Evolutionary conservation across 2,113 vertebrate species (phyloP), one percentile per base, ranked within the genome.

Genomic region (Charina bottae): DNA sequence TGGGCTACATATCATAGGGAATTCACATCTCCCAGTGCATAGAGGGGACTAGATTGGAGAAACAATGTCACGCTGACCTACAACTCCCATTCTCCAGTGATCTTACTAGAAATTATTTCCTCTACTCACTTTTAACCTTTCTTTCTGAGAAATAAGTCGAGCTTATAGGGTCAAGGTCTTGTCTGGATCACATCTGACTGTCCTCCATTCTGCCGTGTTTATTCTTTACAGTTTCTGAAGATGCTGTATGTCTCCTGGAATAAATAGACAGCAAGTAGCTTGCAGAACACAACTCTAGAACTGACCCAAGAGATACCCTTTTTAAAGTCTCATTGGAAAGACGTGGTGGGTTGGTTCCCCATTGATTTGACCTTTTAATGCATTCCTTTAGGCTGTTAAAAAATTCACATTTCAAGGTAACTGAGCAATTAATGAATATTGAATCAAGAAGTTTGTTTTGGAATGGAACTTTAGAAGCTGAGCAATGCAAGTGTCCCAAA

Each of bases 391-490:
- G 42, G 62, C 68, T 85, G 83, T 59, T 28, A 19, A 84, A 72
- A 85, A n/a, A 42, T 59, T 90, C 84, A 59, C 64, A 54, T 93
- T 93, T 83, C 89, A 87, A 87, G 89, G 84, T 85, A 54, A 87
- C 55, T 60, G 89, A 93, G 84, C 92, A 28, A 0, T 55, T 59
- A 49, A 10, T 0, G 0, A 11, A 6, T 83, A 90, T 8, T 19
- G 89, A 89, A 12, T 2, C 7, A 89, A 24, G 87, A 24, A 24
- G 15, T 8, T 0, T 0, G 54, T 4, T 58, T 59, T 88, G 91
- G 91, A 91, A 33, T 58, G 4, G 60, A 88, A 24, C 49, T 2
- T 60, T 1, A 42, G 46, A 17, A 89, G 42, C 26, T 11, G 0
- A 89, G 0, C 33, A 56, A 37, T 46, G 6, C 33, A 0, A 0